A percentile compares a stretch with the other conserved stretches of the same genome.
phyloP scores from a whole-genome alignment of 2,888 invertebrate species.

The Netelia virgata region DNA sequence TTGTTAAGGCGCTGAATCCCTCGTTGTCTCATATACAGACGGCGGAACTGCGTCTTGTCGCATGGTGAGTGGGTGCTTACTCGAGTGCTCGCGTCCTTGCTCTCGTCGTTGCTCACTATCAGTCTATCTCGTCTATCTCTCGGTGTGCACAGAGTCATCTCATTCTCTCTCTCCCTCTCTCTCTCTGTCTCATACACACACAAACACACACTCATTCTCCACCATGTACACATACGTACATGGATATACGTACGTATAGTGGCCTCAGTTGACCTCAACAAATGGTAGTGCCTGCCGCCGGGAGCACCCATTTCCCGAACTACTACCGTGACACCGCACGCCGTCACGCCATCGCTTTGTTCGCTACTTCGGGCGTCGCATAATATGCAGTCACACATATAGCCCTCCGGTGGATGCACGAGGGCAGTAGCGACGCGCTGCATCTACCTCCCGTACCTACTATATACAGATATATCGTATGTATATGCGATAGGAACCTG shows the following conservation, averaged over 20 bases:
- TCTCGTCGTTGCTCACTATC: slow-evolving; percentile 54
- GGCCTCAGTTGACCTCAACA: slow-evolving; percentile 65
- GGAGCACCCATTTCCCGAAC: slow-evolving; percentile 69
- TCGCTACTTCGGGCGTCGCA: slow-evolving; percentile 62
- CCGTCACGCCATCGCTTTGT: slow-evolving; percentile 67
- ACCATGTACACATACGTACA: background rate
- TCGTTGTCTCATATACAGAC: slow-evolving; percentile 36
- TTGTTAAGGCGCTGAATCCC: background rate
- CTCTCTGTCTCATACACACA: slow-evolving; percentile 19
- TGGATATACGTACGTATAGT: slow-evolving; percentile 4
- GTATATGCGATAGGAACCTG: slow-evolving; percentile 24
- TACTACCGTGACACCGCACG: slow-evolving; percentile 65
- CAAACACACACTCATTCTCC: background rate
- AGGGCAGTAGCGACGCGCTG: slow-evolving; percentile 42
- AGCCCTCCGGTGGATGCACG: slow-evolving; percentile 38
- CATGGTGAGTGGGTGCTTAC: slow-evolving; percentile 62
- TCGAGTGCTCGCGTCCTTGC: slow-evolving; percentile 46
- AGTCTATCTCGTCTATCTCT: slow-evolving; percentile 33
- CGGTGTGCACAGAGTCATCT: background rate
- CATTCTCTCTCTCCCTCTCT: slow-evolving; percentile 20
- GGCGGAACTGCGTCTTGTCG: slow-evolving; percentile 66
- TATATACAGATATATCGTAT: slow-evolving; percentile 7
- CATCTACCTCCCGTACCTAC: slow-evolving; percentile 19
- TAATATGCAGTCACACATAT: slow-evolving; percentile 62
- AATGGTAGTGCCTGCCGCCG: slow-evolving; percentile 61